A percentile compares a stretch with the other conserved stretches of the same genome.
Conservation (phyloP, 1,140 invertebrate genomes). For the Cyclina sinensis region DNA sequence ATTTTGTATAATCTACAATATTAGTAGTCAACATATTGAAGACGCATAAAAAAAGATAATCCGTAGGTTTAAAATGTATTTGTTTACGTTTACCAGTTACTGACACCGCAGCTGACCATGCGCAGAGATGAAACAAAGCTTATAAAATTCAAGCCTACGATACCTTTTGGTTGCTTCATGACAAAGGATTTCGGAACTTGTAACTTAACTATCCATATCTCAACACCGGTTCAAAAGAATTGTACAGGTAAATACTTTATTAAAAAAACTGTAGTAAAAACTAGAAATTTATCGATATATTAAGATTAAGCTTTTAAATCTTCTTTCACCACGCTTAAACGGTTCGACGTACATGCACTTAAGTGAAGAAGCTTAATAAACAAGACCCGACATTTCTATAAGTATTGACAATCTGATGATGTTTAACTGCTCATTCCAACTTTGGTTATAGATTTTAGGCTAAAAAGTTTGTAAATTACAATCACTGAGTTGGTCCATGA, state of each 20-base stretch:
- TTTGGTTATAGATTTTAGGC: no score
- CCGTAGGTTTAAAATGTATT: not conserved
- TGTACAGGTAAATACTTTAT: conserved; percentile 1
- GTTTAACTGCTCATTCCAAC: not conserved
- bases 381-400: not conserved
- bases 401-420: not conserved
- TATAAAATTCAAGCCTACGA: not conserved
- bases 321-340: not conserved
- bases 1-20: no score
- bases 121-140: not conserved
- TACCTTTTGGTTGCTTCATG: not conserved
- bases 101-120: conserved; percentile 26
- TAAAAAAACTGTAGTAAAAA: no score
- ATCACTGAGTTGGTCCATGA: no score
- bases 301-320: no score
- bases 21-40: no score
- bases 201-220: not conserved
- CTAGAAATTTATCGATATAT: no score
- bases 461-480: no score
- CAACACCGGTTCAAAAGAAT: not conserved
- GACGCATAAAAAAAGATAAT: no score
- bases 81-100: not conserved
- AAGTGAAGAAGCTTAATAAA: no score
- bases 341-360: no score
- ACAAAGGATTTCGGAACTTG: not conserved